These are phyloP conservation scores for Aleadryas rufinucha DNA, from an alignment of 2,113 vertebrate species.

Conservation along the genomic window DNA sequence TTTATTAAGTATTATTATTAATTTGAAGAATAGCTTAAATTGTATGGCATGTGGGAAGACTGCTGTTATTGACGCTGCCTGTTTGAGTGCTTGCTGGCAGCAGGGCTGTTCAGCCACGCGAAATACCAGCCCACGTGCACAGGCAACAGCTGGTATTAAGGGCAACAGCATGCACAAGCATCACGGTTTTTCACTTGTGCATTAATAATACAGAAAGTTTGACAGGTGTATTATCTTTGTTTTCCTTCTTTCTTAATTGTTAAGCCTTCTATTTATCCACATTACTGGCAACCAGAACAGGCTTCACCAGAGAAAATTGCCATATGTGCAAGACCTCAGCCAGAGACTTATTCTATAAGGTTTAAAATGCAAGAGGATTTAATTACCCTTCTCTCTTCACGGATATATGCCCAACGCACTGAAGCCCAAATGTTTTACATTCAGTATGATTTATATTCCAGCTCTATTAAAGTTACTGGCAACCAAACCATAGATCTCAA, in stretches of 20 bases:
- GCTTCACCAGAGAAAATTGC: constrained; percentile 40
- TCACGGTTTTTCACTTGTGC: neutral
- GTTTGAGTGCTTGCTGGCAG: constrained; percentile 23
- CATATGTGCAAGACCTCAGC: constrained; percentile 27
- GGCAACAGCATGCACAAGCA: neutral
- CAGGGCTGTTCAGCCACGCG: neutral
- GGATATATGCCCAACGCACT: constrained; percentile 23
- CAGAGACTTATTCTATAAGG: constrained; percentile 20
- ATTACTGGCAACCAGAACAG: neutral
- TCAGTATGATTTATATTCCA: constrained; percentile 12
- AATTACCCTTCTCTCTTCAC: constrained; percentile 47
- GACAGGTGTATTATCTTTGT: constrained; percentile 9
- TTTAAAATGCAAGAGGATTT: constrained; percentile 46
- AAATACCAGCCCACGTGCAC: neutral
- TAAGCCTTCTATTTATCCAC: constrained; percentile 21
- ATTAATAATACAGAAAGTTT: constrained; percentile 8
- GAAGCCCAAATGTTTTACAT: constrained; percentile 38
- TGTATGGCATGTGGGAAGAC: neutral
- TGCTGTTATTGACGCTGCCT: neutral
- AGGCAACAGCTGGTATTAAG: constrained; percentile 14
- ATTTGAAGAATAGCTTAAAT: constrained; percentile 46
- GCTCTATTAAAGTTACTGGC: constrained; percentile 19
- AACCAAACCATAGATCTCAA: neutral
- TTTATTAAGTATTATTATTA: constrained; percentile 59
- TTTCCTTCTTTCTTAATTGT: constrained; percentile 22